These are phyloP conservation scores for Hippocampus mohnikei DNA, from an alignment of 2,113 vertebrate species.

Conservation along the genomic window DNA sequence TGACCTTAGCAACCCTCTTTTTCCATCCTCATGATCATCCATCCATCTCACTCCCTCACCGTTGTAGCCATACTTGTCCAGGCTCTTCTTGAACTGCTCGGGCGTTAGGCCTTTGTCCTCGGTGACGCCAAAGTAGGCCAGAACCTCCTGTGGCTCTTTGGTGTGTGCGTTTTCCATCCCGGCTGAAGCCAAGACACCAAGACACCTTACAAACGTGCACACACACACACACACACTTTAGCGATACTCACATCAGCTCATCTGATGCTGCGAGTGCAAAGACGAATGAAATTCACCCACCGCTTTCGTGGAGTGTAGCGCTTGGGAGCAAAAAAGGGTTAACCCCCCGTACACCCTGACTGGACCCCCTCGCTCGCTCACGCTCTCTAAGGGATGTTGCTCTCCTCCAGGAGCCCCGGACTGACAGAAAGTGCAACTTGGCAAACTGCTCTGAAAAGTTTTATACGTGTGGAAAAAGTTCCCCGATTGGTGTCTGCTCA, in stretches of 20 bases:
- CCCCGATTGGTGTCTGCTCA: slow-evolving; percentile 60
- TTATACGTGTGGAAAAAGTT: slow-evolving; percentile 71
- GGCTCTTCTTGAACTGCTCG: slow-evolving; percentile 82
- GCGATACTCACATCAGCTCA: slow-evolving; percentile 24
- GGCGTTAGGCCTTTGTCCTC: slow-evolving; percentile 79
- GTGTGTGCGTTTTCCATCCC: slow-evolving; percentile 85
- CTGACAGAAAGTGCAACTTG: slow-evolving; percentile 76
- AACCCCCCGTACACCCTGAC: slow-evolving; percentile 57
- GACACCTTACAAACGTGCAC: slow-evolving; percentile 21
- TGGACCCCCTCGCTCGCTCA: slow-evolving; percentile 50
- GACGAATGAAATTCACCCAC: slow-evolving; percentile 48
- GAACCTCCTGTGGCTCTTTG: slow-evolving; percentile 76
- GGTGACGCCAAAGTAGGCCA: slow-evolving; percentile 82
- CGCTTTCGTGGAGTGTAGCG: slow-evolving; percentile 66
- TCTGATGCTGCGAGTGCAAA: not conserved
- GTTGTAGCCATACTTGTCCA: slow-evolving; percentile 85
- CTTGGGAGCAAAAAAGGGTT: slow-evolving; percentile 58
- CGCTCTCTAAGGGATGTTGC: slow-evolving; percentile 54
- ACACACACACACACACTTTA: not conserved
- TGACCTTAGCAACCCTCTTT: slow-evolving; percentile 24
- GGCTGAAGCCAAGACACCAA: slow-evolving; percentile 43
- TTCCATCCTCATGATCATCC: slow-evolving; percentile 3
- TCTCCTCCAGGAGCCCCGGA: slow-evolving; percentile 66
- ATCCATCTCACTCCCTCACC: slow-evolving; percentile 72
- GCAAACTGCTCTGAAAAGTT: slow-evolving; percentile 70